Evolutionary conservation across 2,797 vertebrate genomes (phyloP).

Genomic region (Acanthurus tractus): DNA sequence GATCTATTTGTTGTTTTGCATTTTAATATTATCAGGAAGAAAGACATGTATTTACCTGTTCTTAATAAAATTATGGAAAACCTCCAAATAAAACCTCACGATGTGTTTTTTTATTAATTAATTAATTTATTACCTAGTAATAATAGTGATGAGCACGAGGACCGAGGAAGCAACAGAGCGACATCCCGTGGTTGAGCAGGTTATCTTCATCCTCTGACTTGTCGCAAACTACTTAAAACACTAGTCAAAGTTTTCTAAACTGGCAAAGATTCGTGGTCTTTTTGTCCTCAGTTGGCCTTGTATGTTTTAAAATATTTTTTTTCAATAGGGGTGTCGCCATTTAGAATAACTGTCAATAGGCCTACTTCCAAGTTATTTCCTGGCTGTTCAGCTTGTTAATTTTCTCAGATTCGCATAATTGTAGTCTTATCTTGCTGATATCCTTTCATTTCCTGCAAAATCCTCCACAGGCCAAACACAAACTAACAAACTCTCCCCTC

Average conservation of each 20-base stretch:
- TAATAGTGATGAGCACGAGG: no score
- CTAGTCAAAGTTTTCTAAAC: not conserved
- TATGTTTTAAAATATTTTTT: no score
- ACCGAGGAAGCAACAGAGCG: conserved; percentile 18
- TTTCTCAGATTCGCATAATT: not conserved
- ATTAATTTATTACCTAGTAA: no score
- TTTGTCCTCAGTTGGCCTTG: no score
- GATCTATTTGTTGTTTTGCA: not conserved
- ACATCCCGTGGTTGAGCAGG: conserved; percentile 43
- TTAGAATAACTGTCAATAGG: no score
- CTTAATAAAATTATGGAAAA: no score
- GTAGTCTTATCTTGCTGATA: not conserved
- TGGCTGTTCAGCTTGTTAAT: no score
- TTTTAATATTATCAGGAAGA: not conserved
- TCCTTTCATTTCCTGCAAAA: conserved; percentile 15
- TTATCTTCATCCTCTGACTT: not conserved
- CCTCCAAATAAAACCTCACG: no score
- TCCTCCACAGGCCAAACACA: conserved; percentile 1
- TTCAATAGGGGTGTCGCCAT: no score
- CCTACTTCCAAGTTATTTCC: no score
- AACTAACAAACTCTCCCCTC: not conserved
- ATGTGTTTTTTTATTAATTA: no score
- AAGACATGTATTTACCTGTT: not conserved
- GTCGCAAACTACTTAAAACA: conserved; percentile 1
- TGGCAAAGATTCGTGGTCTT: not conserved